phyloP scores from a whole-genome alignment of 2,888 invertebrate species.

The Euplagia quadripunctaria region DNA sequence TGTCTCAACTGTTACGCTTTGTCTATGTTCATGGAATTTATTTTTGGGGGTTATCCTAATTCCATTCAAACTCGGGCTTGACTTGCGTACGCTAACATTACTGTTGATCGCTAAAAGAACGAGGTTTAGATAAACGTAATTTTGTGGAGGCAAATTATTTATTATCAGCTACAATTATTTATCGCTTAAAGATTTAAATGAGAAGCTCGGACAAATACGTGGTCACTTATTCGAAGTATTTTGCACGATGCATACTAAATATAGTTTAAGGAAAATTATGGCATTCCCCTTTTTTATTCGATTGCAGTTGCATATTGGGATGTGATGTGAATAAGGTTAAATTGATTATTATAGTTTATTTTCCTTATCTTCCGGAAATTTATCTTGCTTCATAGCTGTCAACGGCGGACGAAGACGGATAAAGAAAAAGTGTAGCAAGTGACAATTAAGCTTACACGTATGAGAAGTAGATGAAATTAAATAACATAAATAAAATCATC shows the following conservation, averaged over 20 bases:
- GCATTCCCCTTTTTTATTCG: neutral
- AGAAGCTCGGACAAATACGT: neutral
- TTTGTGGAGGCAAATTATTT: neutral
- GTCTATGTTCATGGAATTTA: neutral
- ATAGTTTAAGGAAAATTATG: neutral
- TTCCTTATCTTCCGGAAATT: neutral
- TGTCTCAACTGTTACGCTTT: no score
- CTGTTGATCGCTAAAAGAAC: neutral
- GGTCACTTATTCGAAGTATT: neutral
- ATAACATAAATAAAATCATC: no score
- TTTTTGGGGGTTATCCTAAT: neutral
- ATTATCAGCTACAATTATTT: no score
- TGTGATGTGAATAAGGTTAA: neutral
- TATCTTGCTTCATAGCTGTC: neutral
- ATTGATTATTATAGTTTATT: neutral
- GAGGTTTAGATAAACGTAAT: neutral
- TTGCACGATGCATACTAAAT: constrained; percentile 2
- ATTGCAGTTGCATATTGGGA: neutral
- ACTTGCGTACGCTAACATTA: no score
- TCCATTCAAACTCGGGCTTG: neutral
- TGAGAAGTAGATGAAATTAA: no score
- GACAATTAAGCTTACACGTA: no score
- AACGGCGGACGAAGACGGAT: no score
- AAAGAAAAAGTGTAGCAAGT: no score
- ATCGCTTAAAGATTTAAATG: neutral